Conservation (phyloP, 2,113 vertebrate species). For the Hydrolagus affinis region DNA sequence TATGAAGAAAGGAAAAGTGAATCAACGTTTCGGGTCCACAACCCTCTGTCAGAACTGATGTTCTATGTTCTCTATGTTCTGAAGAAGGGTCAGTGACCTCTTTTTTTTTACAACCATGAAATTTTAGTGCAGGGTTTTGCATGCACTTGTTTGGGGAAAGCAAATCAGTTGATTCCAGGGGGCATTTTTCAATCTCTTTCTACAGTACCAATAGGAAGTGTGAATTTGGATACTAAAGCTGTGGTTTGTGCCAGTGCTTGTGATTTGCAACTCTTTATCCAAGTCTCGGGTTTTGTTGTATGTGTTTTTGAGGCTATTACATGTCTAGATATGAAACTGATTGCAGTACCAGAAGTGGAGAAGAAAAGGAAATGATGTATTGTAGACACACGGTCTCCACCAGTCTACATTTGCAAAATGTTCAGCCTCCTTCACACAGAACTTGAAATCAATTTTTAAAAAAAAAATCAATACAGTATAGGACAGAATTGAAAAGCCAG, state of each 20-base stretch:
- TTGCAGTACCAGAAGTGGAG: neutral
- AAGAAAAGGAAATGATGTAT: constrained; percentile 20
- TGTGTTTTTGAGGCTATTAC: neutral
- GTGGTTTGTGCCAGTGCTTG: neutral
- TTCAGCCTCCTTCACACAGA: neutral
- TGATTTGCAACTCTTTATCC: neutral
- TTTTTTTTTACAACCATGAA: neutral
- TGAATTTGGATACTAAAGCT: neutral
- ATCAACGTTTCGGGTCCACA: no score
- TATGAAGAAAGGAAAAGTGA: no score
- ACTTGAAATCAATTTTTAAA: neutral
- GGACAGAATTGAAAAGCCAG: neutral
- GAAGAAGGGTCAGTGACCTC: no score
- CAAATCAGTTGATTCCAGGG: neutral
- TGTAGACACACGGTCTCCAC: neutral
- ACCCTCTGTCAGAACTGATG: no score
- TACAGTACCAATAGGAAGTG: neutral
- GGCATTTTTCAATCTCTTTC: constrained; percentile 10
- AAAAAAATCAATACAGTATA: neutral
- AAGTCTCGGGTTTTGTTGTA: neutral
- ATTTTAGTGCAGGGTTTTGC: neutral
- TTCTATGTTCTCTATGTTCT: no score
- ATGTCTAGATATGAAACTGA: neutral
- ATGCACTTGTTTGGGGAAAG: neutral
- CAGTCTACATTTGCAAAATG: neutral